Base-by-base conservation (phyloP, 2,888 invertebrate species). In the Drosophila ezoana region DNA sequence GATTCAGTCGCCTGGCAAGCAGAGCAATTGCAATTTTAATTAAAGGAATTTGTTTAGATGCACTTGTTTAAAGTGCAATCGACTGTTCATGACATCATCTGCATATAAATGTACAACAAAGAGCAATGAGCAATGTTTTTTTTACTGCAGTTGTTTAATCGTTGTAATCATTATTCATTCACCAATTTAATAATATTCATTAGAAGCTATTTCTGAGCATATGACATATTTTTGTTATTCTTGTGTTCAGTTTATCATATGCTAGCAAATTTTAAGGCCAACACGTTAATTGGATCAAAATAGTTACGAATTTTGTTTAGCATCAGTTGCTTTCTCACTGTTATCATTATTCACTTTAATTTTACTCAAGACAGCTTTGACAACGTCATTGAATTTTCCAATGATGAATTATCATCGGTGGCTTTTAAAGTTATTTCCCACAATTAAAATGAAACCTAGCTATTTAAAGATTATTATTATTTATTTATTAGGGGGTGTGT, bases 1-100 rank as follows among this genome's bases (percentile, higher is more conserved):
- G 54, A 23, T 47, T 49, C 32, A 47, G 33, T 18, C 44, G 47
- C 32, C 32, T 58, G 51, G 44, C 38, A 56, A 14, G 52, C 58
- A 38, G 41, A 56, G 43, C 56, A 64, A 64, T 60, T 38, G 61
- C 48, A 28, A 71, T 51, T 76, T 86, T 61, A 71, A 87, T 84
- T 72, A 70, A 63, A 57, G 23, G 33, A 52, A 56, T 65, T 65
- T 59, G 37, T 51, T 38, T n/a, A 14, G 33, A 14, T 59, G 53
- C 63, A 33, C 47, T 66, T 20, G 35, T 38, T 28, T n/a, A 33
- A 11, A 52, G 59, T 59, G 64, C 52, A 48, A 56, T 43, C 14
- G 43, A 57, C 43, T 59, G 76, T 18, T 23, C 5, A 32, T 58
- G 65, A 58, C 56, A 58, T 56, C 57, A 73, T 11, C 13, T 16